Conservation (phyloP, 2,113 vertebrate genomes). For the Pachyramphus minor region DNA sequence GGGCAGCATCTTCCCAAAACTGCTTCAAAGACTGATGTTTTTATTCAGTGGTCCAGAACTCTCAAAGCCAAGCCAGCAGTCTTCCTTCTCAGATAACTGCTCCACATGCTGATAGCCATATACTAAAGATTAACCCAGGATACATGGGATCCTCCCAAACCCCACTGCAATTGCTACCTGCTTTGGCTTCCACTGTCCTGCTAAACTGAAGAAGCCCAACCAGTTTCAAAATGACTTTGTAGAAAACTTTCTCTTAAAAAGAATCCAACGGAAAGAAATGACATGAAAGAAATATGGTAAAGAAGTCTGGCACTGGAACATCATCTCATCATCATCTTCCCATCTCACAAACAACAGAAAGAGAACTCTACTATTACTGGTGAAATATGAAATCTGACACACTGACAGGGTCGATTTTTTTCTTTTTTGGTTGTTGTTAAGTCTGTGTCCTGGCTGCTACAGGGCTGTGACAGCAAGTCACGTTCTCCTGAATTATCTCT, state of each 20-base stretch:
- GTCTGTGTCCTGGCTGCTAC: neutral
- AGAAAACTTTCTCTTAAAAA: neutral
- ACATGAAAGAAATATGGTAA: neutral
- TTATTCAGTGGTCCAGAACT: neutral
- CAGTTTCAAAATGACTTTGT: neutral
- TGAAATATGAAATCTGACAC: conserved; percentile 1
- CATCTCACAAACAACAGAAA: neutral
- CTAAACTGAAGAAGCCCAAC: neutral
- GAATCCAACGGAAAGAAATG: neutral
- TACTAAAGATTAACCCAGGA: neutral
- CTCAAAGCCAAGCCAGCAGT: neutral
- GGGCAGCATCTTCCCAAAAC: neutral
- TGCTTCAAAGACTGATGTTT: neutral
- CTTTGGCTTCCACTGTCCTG: neutral
- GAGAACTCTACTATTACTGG: neutral
- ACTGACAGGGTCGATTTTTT: neutral
- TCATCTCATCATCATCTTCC: neutral
- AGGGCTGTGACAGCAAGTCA: neutral
- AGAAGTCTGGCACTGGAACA: neutral
- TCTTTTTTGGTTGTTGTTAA: neutral
- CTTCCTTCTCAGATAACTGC: neutral
- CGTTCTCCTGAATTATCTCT: neutral
- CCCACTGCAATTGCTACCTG: neutral
- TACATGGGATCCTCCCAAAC: neutral
- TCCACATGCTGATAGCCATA: neutral